Evolutionary conservation across 2,888 invertebrate genomes (phyloP), one percentile per base, ranked within the genome.

Genomic region (Rotaria magnacalcarata): DNA sequence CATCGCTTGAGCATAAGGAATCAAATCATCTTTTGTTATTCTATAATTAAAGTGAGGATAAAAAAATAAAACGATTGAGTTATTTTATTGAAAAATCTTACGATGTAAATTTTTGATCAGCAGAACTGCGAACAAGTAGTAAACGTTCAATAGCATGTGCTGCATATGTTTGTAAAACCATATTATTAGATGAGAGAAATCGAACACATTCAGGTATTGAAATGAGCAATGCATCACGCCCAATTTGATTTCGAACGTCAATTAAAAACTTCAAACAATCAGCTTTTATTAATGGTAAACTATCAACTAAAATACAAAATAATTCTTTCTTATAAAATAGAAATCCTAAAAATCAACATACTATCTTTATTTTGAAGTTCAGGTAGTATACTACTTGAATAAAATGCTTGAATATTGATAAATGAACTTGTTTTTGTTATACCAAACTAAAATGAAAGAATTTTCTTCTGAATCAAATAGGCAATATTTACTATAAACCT

Each of bases 221-320:
- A 5, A 93, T 93, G 80, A 94, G 90, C 67, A 97, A 92, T 21
- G 94, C 92, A 88, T 95, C 95, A 84, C 93, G 93, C 0, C 96
- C 95, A 87, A 99, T 92, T 89, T 97, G 93, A 87, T 95, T 95
- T 87, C 99, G 93, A 92, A 99, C 99, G 11, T 95, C 96, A 94
- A 98, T 96, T 19, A 98, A 92, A 90, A 96, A 99, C 90, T 98
- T 98, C 86, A 99, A 94, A 6, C 96, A 95, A 90, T 97, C 98
- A 0, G 98, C 97, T 91, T 97, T 97, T 54, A 99, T 91, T 1
- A 99, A 96, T 0, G 97, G 96, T 87, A 94, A 92, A 88, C 94
- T 94, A 89, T 95, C 94, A 16, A 96, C 96, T 96, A 92, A 87
- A 93, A 93, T 58, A 87, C 87, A 52, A 8, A 14, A 52, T 16